phyloP scores from a whole-genome alignment of 2,888 invertebrate species.

The Pyrrhosoma nymphula region DNA sequence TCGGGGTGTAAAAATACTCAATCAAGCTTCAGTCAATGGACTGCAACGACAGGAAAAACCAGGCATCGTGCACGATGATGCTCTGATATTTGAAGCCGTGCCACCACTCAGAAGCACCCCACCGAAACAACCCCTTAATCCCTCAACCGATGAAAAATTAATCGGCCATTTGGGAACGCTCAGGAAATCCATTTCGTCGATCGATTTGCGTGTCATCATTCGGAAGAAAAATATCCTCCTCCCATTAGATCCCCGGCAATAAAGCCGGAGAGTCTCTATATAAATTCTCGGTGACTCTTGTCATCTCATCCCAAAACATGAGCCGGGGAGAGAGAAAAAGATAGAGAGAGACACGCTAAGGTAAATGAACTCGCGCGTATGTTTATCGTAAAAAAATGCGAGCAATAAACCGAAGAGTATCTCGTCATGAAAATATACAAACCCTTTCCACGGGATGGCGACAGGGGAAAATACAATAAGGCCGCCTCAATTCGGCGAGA shows the following conservation, averaged over 20 bases:
- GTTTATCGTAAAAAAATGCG: background rate
- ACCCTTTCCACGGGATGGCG: background rate
- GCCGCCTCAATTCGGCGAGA: background rate
- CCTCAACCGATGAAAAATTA: background rate
- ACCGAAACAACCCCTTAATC: background rate
- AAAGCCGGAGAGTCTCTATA: background rate
- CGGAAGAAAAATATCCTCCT: background rate
- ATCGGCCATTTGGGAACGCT: background rate
- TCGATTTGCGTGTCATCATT: conserved; percentile 6
- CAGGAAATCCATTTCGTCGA: background rate
- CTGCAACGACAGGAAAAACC: background rate
- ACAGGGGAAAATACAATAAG: background rate
- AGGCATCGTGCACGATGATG: background rate
- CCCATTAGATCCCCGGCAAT: background rate
- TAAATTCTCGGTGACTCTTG: background rate
- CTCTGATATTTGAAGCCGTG: background rate
- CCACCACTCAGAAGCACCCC: background rate
- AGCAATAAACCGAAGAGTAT: background rate
- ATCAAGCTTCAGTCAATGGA: background rate
- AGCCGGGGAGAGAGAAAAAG: background rate
- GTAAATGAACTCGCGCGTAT: conserved; percentile 1
- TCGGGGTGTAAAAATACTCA: background rate
- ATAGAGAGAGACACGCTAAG: background rate
- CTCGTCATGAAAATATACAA: background rate
- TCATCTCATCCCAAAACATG: background rate